These are phyloP conservation scores for Siniperca undulata DNA, from an alignment of 2,797 vertebrate species.

Conservation along the genomic window DNA sequence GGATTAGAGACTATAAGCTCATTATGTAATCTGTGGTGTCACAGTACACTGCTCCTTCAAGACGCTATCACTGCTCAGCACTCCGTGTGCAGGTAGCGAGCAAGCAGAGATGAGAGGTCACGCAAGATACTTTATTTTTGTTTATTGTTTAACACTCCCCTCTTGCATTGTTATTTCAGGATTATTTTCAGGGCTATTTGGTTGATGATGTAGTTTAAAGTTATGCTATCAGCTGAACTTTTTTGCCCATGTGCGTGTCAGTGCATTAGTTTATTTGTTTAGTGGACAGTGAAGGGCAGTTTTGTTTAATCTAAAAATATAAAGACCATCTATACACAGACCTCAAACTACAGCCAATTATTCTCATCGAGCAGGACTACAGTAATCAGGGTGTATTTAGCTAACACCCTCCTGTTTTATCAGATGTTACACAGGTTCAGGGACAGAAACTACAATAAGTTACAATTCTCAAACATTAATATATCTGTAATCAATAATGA, in stretches of 20 bases:
- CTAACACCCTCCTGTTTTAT: background rate
- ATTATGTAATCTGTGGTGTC: constrained; percentile 60
- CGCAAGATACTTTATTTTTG: background rate
- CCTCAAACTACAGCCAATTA: background rate
- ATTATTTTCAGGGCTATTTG: background rate
- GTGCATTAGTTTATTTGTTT: too few species aligned
- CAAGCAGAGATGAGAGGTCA: constrained; percentile 9
- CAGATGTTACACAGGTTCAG: background rate
- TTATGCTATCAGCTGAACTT: background rate
- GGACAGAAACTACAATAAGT: background rate
- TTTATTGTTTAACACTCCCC: background rate
- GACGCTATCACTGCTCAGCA: background rate
- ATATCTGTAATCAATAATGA: background rate
- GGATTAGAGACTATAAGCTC: constrained; percentile 65
- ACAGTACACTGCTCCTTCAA: constrained; percentile 4
- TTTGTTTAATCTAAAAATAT: background rate
- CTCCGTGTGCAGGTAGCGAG: background rate
- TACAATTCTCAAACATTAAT: background rate
- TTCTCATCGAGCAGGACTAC: background rate
- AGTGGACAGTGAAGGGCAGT: too few species aligned
- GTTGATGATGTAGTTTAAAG: background rate
- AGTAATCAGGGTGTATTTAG: background rate
- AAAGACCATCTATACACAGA: background rate
- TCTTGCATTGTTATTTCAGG: background rate
- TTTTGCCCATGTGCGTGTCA: background rate